Conservation (phyloP, 2,888 invertebrate genomes). For the Marasmarcha lunaedactyla region DNA sequence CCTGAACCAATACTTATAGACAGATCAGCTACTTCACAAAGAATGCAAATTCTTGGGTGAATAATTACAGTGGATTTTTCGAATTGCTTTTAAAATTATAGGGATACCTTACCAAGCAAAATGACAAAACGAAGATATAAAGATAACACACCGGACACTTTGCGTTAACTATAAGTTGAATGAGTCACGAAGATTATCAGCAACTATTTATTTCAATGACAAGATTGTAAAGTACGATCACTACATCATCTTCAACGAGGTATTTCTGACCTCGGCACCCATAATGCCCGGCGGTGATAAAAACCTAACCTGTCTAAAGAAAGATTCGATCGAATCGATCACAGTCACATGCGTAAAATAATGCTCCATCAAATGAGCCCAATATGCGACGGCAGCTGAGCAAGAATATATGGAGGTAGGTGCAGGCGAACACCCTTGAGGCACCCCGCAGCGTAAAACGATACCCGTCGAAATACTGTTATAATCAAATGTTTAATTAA, state of each 20-base stretch:
- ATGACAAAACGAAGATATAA: too few species aligned
- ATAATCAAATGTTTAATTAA: conserved; percentile 33
- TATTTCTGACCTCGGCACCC: conserved; percentile 15
- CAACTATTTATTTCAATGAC: conserved; percentile 44
- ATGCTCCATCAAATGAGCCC: conserved; percentile 41
- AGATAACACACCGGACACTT: too few species aligned
- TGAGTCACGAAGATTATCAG: conserved; percentile 16
- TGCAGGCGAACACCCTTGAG: conserved; percentile 34
- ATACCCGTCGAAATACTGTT: conserved; percentile 32
- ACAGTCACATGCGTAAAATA: conserved; percentile 61
- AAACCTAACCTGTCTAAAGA: conserved; percentile 48
- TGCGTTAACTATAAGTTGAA: too few species aligned
- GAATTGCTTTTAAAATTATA: too few species aligned
- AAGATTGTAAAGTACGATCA: conserved; percentile 37
- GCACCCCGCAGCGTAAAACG: conserved; percentile 35
- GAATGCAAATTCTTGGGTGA: too few species aligned
- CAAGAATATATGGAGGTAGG: conserved; percentile 41
- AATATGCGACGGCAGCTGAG: conserved; percentile 30
- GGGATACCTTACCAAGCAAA: too few species aligned
- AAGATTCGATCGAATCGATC: conserved; percentile 61
- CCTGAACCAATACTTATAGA: conserved; percentile 19
- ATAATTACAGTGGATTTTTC: too few species aligned
- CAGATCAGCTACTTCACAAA: too few species aligned
- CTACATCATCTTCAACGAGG: conserved; percentile 42
- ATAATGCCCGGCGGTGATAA: conserved; percentile 27